phyloP scores from a whole-genome alignment of 2,888 invertebrate species.

The Corythucha ciliata region DNA sequence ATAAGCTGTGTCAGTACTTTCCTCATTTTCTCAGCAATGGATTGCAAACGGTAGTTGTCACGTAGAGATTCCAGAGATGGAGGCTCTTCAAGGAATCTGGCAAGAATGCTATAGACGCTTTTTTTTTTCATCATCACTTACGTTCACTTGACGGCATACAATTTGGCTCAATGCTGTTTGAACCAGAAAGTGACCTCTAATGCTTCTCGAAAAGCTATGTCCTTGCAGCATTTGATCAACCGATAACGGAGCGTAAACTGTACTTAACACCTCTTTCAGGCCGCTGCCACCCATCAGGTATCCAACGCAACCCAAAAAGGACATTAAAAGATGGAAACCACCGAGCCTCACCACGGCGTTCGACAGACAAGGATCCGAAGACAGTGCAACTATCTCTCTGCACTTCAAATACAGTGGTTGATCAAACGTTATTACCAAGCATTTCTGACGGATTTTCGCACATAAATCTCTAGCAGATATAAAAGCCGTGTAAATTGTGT shows the following conservation, averaged over 20 bases:
- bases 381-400: conserved; percentile 2
- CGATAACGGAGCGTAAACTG: too few species aligned
- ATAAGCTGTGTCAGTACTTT: conserved; percentile 1
- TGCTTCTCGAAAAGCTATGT: conserved; percentile 37
- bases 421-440: too few species aligned
- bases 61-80: too few species aligned
- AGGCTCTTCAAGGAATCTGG: too few species aligned
- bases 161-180: conserved; percentile 29
- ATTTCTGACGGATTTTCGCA: too few species aligned
- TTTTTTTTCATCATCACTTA: too few species aligned
- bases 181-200: conserved; percentile 36
- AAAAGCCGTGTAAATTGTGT: too few species aligned
- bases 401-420: conserved; percentile 9
- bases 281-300: conserved; percentile 38
- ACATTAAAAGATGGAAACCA: conserved; percentile 11
- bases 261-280: conserved; percentile 38
- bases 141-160: too few species aligned
- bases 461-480: too few species aligned
- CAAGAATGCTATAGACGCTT: too few species aligned
- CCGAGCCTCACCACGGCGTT: background rate
- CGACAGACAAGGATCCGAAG: too few species aligned
- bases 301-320: background rate
- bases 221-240: conserved; percentile 37
- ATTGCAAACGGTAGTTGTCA: too few species aligned
- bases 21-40: background rate